A percentile compares a stretch with the other conserved stretches of the same genome.
Conservation (phyloP, 2,797 vertebrate species). For the Rhinatrema bivittatum region DNA sequence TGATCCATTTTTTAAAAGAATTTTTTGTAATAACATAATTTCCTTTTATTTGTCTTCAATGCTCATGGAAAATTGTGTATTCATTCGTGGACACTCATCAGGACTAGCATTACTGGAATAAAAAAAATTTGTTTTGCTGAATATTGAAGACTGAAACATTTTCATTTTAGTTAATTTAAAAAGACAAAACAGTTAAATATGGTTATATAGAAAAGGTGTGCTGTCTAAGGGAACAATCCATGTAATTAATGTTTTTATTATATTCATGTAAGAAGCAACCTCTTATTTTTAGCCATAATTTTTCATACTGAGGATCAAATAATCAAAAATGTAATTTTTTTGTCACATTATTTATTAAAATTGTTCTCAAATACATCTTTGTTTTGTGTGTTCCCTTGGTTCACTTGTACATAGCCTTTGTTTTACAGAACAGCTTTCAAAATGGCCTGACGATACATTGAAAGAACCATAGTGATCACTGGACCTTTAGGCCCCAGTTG, state of each 20-base stretch:
- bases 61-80: conserved; percentile 60
- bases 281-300: conserved; percentile 78
- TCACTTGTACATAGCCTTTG: not conserved
- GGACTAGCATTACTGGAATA: conserved; percentile 46
- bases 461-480: too few relatives aligned
- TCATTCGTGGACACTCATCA: conserved; percentile 53
- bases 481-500: too few relatives aligned
- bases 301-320: conserved; percentile 75
- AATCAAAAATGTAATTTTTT: conserved; percentile 77
- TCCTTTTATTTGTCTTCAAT: conserved; percentile 57
- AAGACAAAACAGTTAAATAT: conserved; percentile 30
- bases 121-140: conserved; percentile 48
- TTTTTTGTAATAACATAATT: conserved; percentile 52
- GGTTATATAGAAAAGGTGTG: conserved; percentile 54
- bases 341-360: conserved; percentile 85
- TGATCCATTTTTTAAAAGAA: too few relatives aligned
- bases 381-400: conserved; percentile 40
- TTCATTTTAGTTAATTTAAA: conserved; percentile 57
- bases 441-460: too few relatives aligned
- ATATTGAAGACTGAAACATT: conserved; percentile 47
- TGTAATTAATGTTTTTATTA: conserved; percentile 74
- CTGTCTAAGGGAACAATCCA: conserved; percentile 65
- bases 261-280: conserved; percentile 73
- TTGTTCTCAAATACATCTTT: conserved; percentile 67
- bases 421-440: too few relatives aligned